phyloP scores from a whole-genome alignment of 1,140 invertebrate species.

The Popillia japonica region DNA sequence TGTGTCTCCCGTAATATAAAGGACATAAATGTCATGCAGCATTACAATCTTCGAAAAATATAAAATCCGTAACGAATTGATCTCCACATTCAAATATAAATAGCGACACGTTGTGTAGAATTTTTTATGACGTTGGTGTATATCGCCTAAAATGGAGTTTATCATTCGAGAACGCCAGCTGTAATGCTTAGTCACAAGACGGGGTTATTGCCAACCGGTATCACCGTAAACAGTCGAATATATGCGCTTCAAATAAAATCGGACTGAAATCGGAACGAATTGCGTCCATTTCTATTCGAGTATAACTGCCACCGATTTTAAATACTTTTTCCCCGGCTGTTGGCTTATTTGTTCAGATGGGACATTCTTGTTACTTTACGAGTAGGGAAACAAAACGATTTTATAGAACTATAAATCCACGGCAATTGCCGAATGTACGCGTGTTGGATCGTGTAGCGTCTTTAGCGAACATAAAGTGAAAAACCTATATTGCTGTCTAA shows the following conservation, averaged over 20 bases:
- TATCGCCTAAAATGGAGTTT: background rate
- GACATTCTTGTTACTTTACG: background rate
- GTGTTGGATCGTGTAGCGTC: background rate
- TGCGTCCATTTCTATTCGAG: background rate
- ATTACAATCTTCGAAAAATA: background rate
- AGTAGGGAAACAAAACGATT: constrained; percentile 6
- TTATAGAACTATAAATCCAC: background rate
- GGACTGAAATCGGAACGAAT: background rate
- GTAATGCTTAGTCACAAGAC: background rate
- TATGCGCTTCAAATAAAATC: background rate
- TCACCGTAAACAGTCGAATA: background rate
- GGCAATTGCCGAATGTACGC: background rate
- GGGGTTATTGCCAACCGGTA: background rate
- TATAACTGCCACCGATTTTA: background rate
- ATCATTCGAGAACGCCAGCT: background rate
- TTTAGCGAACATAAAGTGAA: background rate
- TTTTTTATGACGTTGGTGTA: background rate
- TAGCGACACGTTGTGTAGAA: background rate
- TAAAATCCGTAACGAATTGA: background rate
- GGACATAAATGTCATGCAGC: background rate
- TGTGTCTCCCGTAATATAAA: background rate
- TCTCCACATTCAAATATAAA: background rate
- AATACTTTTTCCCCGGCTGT: background rate
- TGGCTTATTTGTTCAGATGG: background rate
- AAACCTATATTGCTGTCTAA: too few relatives aligned